phyloP scores from a whole-genome alignment of 2,113 vertebrate species.

The Pollimyrus isidori region DNA sequence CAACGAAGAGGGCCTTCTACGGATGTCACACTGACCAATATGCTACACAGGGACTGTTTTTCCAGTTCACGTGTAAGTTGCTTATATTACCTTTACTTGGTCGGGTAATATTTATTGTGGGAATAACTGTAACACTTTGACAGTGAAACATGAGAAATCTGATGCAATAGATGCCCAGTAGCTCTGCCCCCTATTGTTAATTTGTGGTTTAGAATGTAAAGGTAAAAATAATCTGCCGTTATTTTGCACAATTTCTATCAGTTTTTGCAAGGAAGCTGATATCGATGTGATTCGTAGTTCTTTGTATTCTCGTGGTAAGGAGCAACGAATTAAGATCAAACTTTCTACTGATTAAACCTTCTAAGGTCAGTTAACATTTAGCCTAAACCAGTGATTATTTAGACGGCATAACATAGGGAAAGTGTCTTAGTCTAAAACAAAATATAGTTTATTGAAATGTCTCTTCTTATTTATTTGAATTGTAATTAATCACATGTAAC shows the following conservation, averaged over 20 bases:
- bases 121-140: background rate
- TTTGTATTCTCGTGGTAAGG: background rate
- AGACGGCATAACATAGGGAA: background rate
- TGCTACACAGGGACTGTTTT: background rate
- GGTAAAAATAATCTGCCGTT: background rate
- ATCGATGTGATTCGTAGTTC: background rate
- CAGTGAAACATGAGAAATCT: background rate
- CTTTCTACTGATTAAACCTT: background rate
- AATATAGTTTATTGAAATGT: background rate
- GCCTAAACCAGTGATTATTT: background rate
- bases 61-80: background rate
- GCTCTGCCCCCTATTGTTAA: slow-evolving; percentile 51
- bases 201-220: background rate
- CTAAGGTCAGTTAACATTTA: background rate
- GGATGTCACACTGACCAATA: background rate
- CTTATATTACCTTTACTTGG: background rate
- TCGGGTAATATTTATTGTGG: background rate
- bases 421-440: background rate
- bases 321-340: background rate
- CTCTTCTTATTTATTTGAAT: background rate
- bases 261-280: background rate
- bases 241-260: background rate
- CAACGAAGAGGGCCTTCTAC: background rate
- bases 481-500: background rate
- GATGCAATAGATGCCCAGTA: slow-evolving; percentile 22